Percentiles rank a stretch among this genome's conserved stretches.
These are phyloP conservation scores for Sylvicapra grimmia DNA, from an alignment of 2,113 vertebrate species.

Conservation along the genomic window DNA sequence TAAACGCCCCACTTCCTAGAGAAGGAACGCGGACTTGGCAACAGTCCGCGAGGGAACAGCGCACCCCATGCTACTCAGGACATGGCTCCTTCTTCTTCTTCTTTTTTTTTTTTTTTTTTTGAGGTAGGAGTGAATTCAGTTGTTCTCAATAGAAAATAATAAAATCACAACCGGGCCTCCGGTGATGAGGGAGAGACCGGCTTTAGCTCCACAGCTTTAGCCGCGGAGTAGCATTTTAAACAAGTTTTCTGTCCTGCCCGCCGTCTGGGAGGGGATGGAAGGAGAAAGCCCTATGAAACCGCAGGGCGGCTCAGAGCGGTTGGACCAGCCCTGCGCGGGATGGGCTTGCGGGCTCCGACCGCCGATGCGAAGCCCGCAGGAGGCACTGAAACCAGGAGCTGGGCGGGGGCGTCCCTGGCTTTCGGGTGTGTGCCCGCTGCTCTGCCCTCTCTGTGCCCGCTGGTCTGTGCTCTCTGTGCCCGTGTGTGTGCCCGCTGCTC, in stretches of 20 bases:
- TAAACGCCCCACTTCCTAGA: background rate
- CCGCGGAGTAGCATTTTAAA: background rate
- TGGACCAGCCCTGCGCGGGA: accelerated
- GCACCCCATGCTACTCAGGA: accelerated
- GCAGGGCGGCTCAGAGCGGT: accelerated
- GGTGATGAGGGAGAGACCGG: background rate
- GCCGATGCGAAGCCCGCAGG: accelerated
- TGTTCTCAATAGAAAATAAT: conserved; percentile 3
- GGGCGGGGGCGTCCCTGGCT: accelerated
- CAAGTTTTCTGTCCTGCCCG: background rate
- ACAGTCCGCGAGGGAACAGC: accelerated
- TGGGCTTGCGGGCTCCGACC: no score
- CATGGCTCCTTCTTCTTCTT: accelerated
- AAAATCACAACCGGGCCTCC: background rate
- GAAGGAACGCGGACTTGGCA: accelerated
- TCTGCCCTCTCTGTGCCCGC: no score
- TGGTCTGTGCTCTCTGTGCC: no score
- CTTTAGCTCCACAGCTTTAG: background rate
- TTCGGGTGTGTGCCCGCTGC: accelerated
- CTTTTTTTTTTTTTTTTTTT: background rate
- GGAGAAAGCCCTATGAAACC: background rate
- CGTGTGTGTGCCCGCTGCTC: no score
- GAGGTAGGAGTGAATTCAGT: background rate
- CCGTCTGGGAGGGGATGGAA: background rate
- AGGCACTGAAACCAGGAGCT: accelerated